Conservation (phyloP, 2,113 vertebrate genomes). For the Leucopsar rothschildi region DNA sequence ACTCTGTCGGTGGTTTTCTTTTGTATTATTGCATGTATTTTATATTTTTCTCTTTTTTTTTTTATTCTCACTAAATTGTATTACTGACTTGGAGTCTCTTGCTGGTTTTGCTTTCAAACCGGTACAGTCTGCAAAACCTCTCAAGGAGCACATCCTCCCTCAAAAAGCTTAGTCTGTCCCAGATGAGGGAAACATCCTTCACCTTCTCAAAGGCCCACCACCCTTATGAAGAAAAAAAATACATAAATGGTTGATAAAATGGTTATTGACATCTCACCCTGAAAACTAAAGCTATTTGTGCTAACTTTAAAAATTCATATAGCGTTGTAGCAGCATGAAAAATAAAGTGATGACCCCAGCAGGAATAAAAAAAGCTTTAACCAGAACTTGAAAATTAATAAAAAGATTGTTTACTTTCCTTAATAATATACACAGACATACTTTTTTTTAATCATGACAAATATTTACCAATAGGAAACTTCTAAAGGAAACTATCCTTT, state of each 20-base stretch:
- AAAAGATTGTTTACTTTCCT: constrained; percentile 3
- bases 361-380: not conserved
- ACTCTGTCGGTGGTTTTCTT: too few species aligned
- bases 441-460: not conserved
- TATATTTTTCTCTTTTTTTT: too few species aligned
- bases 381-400: not conserved
- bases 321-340: not conserved
- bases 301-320: not conserved
- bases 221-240: not conserved
- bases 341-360: not conserved
- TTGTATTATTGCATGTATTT: too few species aligned
- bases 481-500: not conserved
- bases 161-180: not conserved
- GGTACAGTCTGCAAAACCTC: not conserved
- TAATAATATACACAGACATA: not conserved
- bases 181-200: not conserved
- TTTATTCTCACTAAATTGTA: too few species aligned
- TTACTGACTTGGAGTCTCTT: too few species aligned
- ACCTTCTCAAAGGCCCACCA: not conserved
- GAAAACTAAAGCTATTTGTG: not conserved
- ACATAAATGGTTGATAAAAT: not conserved
- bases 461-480: constrained; percentile 26
- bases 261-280: not conserved
- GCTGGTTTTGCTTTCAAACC: too few species aligned
- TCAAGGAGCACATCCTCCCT: not conserved